Evolutionary conservation across 1,140 invertebrate species (phyloP).

Genomic region (Drosophila kohkoa): DNA sequence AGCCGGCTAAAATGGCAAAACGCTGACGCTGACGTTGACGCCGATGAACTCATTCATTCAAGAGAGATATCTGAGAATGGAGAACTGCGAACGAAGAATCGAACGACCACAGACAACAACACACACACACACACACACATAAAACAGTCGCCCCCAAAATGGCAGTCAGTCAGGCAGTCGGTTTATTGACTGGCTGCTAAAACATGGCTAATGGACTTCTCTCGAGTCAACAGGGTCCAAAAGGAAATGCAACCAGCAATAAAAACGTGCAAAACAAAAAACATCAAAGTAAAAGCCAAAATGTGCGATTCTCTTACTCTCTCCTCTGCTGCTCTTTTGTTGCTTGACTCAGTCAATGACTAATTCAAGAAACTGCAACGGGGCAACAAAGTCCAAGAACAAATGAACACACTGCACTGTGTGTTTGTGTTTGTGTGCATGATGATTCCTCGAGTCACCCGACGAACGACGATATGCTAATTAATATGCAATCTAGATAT

Average conservation of each 20-base stretch:
- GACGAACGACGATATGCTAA: slow-evolving; percentile 22
- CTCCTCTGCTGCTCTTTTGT: not conserved
- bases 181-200: slow-evolving; percentile 57
- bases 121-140: too few species aligned
- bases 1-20: slow-evolving; percentile 68
- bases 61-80: slow-evolving; percentile 14
- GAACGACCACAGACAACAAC: slow-evolving; percentile 14
- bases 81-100: not conserved
- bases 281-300: slow-evolving; percentile 36
- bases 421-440: not conserved
- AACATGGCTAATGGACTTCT: slow-evolving; percentile 60
- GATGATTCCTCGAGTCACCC: not conserved
- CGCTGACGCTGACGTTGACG: slow-evolving; percentile 39
- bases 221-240: slow-evolving; percentile 33
- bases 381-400: slow-evolving; percentile 19
- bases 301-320: slow-evolving; percentile 15
- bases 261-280: slow-evolving; percentile 43
- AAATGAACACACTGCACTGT: slow-evolving; percentile 2
- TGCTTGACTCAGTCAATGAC: slow-evolving; percentile 43
- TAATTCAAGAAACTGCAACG: slow-evolving; percentile 40
- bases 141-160: not conserved
- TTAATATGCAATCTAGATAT: slow-evolving; percentile 27
- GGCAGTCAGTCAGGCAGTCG: slow-evolving; percentile 25
- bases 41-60: slow-evolving; percentile 76
- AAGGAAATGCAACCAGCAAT: slow-evolving; percentile 48